phyloP scores from a whole-genome alignment of 2,797 vertebrate genomes.

The Danio albolineatus region DNA sequence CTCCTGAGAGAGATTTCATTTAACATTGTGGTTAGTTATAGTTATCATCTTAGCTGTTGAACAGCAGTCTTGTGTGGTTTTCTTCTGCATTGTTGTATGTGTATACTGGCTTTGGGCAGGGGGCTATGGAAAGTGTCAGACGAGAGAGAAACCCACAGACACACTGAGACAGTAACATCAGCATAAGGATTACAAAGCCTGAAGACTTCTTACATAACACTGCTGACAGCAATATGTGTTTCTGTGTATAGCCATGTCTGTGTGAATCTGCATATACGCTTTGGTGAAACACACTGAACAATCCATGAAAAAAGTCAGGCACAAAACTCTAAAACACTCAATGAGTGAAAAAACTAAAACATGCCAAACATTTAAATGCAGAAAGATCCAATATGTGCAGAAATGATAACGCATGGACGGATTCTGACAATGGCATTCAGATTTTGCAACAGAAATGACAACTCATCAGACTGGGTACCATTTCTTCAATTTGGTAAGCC shows the following conservation, averaged over 20 bases:
- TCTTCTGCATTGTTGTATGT: background rate
- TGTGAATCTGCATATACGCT: constrained; percentile 5
- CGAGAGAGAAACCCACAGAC: constrained; percentile 29
- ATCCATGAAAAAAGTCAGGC: background rate
- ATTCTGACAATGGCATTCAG: too few relatives aligned
- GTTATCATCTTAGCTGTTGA: background rate
- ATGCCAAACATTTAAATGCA: background rate
- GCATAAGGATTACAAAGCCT: constrained; percentile 29
- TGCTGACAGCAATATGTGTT: constrained; percentile 23
- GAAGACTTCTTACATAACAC: constrained; percentile 47
- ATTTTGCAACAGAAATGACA: too few relatives aligned
- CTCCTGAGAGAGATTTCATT: too few relatives aligned
- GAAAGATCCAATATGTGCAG: too few relatives aligned
- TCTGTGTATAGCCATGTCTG: constrained; percentile 11
- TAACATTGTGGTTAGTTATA: background rate
- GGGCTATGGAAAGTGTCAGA: background rate
- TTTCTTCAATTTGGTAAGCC: too few relatives aligned
- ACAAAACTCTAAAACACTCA: background rate
- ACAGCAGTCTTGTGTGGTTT: background rate
- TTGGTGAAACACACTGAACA: background rate
- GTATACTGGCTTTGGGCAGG: background rate
- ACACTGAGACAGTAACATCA: constrained; percentile 35
- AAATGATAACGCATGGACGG: too few relatives aligned
- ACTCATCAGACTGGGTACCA: too few relatives aligned
- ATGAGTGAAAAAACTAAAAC: background rate